Evolutionary conservation across 2,888 invertebrate genomes (phyloP).

Genomic region (Aphodius sticticus): DNA sequence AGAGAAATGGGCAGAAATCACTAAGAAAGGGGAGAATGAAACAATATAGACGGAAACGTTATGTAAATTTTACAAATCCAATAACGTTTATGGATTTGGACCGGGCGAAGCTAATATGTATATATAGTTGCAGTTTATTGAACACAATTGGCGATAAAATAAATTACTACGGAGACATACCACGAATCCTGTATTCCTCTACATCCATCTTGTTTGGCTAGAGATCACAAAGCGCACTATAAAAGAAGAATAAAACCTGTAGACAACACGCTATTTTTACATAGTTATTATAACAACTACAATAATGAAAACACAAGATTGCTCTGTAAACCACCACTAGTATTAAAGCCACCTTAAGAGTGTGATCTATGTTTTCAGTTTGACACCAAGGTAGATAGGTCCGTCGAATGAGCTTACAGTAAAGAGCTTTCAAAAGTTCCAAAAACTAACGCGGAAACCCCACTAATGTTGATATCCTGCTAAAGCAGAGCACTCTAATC

Average conservation of each 20-base stretch:
- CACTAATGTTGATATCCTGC: conserved; percentile 29
- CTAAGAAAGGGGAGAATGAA: not conserved
- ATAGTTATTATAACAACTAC: not conserved
- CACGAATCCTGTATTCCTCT: conserved; percentile 63
- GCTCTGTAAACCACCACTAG: not conserved
- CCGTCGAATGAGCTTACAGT: conserved; percentile 26
- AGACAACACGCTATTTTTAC: not conserved
- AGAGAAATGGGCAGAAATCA: not conserved
- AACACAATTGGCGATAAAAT: conserved; percentile 17
- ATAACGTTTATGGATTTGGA: conserved; percentile 5
- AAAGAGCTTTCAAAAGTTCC: conserved; percentile 35
- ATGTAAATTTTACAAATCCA: conserved; percentile 17
- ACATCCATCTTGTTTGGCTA: conserved; percentile 58
- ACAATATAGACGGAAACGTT: conserved; percentile 7
- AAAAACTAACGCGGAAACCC: conserved; percentile 32
- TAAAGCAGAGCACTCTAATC: conserved; percentile 17
- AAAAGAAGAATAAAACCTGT: not conserved
- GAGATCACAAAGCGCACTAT: not conserved
- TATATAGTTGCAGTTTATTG: conserved; percentile 19
- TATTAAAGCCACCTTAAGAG: not conserved
- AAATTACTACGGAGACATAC: conserved; percentile 55
- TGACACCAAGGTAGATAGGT: not conserved
- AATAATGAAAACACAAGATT: not conserved
- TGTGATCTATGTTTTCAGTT: not conserved
- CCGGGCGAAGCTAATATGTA: not conserved